Percentiles rank a stretch among this genome's conserved stretches.
Conservation (phyloP, 37 sponge, comb jelly and placozoan species). For the Eunapius fragilis region DNA sequence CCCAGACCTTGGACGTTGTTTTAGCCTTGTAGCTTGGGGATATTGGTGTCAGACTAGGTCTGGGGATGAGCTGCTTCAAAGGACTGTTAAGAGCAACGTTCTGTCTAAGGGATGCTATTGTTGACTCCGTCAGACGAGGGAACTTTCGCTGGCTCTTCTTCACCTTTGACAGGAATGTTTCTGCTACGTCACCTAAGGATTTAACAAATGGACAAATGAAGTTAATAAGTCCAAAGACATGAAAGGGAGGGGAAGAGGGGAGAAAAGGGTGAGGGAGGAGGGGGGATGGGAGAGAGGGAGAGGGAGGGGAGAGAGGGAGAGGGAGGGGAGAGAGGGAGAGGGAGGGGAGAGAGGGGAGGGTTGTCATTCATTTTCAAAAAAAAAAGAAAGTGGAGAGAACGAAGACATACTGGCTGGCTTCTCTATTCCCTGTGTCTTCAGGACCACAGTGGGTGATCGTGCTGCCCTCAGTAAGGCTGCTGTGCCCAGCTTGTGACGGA, state of each 20-base stretch:
- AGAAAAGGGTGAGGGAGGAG: not conserved
- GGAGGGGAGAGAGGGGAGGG: not conserved
- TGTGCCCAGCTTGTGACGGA: slow-evolving; percentile 41
- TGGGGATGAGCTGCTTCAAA: slow-evolving; percentile 20
- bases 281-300: not conserved
- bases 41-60: slow-evolving; percentile 62
- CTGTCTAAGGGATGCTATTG: slow-evolving; percentile 32
- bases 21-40: slow-evolving; percentile 67
- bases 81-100: slow-evolving; percentile 26
- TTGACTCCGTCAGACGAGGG: slow-evolving; percentile 31
- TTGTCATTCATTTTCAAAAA: not conserved
- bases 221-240: not conserved
- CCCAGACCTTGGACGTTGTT: slow-evolving; percentile 7
- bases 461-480: slow-evolving; percentile 28
- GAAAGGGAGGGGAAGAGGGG: not conserved
- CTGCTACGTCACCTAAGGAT: not conserved
- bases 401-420: slow-evolving; percentile 42
- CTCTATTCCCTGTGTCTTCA: slow-evolving; percentile 28
- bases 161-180: slow-evolving; percentile 9
- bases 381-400: not conserved
- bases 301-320: not conserved
- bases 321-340: too few relatives aligned
- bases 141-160: slow-evolving; percentile 17
- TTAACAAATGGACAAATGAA: not conserved
- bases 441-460: slow-evolving; percentile 1